These are phyloP conservation scores for Ostrea edulis DNA, from an alignment of 1,140 invertebrate species.

Conservation along the genomic window DNA sequence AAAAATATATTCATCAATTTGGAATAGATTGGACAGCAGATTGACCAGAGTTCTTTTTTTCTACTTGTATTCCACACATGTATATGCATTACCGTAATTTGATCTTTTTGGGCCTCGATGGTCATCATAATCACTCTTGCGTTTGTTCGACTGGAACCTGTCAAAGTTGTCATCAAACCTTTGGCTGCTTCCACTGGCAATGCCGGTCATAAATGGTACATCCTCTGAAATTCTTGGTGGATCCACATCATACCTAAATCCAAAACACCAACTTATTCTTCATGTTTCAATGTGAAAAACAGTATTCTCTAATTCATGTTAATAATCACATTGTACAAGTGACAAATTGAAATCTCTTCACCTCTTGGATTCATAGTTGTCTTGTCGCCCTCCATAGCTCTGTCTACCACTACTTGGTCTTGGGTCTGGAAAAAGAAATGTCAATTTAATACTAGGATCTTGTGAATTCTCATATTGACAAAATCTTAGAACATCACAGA, in stretches of 20 bases:
- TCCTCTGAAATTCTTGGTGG: slow-evolving; percentile 35
- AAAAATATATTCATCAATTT: too few relatives aligned
- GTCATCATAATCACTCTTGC: slow-evolving; percentile 40
- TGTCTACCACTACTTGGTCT: not conserved
- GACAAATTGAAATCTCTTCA: not conserved
- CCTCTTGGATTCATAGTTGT: slow-evolving; percentile 12
- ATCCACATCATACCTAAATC: slow-evolving; percentile 20
- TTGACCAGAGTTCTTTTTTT: too few relatives aligned
- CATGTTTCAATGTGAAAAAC: not conserved
- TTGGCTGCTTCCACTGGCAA: slow-evolving; percentile 22
- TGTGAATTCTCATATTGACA: not conserved
- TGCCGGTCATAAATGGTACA: slow-evolving; percentile 40
- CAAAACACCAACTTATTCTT: slow-evolving; percentile 8
- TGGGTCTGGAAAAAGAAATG: not conserved
- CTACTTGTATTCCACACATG: too few relatives aligned
- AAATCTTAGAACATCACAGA: too few relatives aligned
- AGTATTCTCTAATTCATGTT: not conserved
- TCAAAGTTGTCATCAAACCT: slow-evolving; percentile 28
- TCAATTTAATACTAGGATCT: not conserved
- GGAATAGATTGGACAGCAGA: too few relatives aligned
- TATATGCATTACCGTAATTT: not conserved
- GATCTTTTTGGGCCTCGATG: not conserved
- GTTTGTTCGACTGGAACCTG: slow-evolving; percentile 37
- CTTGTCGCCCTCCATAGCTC: slow-evolving; percentile 11
- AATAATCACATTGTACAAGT: too few relatives aligned